These are phyloP conservation scores for Mylabris phalerata DNA, from an alignment of 1,140 invertebrate genomes.

Conservation along the genomic window DNA sequence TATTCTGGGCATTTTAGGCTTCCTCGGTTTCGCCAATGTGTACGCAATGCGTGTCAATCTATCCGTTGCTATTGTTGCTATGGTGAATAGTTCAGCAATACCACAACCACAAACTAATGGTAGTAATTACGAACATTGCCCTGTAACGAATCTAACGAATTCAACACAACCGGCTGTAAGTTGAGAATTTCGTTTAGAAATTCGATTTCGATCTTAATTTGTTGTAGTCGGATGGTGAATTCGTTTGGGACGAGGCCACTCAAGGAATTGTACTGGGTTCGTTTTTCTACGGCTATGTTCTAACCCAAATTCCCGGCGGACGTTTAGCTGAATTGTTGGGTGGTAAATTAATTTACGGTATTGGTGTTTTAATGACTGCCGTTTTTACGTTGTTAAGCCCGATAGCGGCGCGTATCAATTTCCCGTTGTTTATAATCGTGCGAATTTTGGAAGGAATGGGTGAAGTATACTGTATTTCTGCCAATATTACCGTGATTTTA, in stretches of 20 bases:
- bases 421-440: slow-evolving; percentile 65
- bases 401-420: slow-evolving; percentile 62
- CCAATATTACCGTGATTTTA: neutral
- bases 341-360: slow-evolving; percentile 72
- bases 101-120: slow-evolving; percentile 48
- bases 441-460: slow-evolving; percentile 79
- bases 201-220: slow-evolving; percentile 4
- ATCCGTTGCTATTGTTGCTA: slow-evolving; percentile 89
- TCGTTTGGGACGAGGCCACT: slow-evolving; percentile 68
- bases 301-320: slow-evolving; percentile 82
- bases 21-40: slow-evolving; percentile 74
- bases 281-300: slow-evolving; percentile 81
- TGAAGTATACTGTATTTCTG: slow-evolving; percentile 50
- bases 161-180: slow-evolving; percentile 51
- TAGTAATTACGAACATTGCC: slow-evolving; percentile 55
- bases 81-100: slow-evolving; percentile 74
- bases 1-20: slow-evolving; percentile 69
- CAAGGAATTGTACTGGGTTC: slow-evolving; percentile 77
- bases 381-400: slow-evolving; percentile 70
- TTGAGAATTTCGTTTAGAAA: slow-evolving; percentile 11
- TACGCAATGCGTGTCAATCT: slow-evolving; percentile 90
- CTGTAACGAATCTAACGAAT: slow-evolving; percentile 45
- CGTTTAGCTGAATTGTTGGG: slow-evolving; percentile 71
- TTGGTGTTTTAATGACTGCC: slow-evolving; percentile 69
- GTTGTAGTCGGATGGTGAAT: slow-evolving; percentile 59